Percentiles rank a stretch among this genome's conserved stretches.
These are phyloP conservation scores for Amblyteles armatorius DNA, from an alignment of 2,888 invertebrate genomes.

Conservation along the genomic window DNA sequence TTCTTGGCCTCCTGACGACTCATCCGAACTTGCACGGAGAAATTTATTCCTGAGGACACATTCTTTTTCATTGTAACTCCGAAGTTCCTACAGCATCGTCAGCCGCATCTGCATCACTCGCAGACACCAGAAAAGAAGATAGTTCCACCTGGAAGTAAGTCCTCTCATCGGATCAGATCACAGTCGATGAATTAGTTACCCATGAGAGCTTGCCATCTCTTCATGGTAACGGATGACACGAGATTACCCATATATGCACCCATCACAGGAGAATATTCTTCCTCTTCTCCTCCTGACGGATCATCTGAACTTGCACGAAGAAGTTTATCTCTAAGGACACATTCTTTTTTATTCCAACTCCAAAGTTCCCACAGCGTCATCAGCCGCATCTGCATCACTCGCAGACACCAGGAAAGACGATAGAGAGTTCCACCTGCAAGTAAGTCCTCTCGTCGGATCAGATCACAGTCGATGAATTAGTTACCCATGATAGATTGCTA, in stretches of 20 bases:
- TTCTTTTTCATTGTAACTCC: slow-evolving; percentile 1
- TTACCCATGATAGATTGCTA: not conserved
- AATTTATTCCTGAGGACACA: not conserved
- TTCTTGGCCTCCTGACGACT: slow-evolving; percentile 37
- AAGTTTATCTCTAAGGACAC: not conserved
- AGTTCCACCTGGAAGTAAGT: not conserved
- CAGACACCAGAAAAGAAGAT: not conserved
- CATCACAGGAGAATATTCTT: not conserved
- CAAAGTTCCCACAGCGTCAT: not conserved
- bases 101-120: not conserved
- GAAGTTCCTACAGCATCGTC: not conserved
- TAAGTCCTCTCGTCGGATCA: not conserved
- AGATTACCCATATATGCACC: too few relatives aligned
- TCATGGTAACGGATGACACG: too few relatives aligned
- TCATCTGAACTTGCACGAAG: slow-evolving; percentile 1
- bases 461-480: not conserved
- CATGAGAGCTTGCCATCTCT: too few relatives aligned
- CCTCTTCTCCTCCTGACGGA: slow-evolving; percentile 30
- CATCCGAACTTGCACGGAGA: not conserved
- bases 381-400: not conserved
- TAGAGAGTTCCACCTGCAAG: not conserved
- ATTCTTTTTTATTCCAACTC: not conserved
- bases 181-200: too few relatives aligned
- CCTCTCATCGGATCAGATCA: too few relatives aligned
- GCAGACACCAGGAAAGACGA: not conserved